A percentile compares a stretch with the other conserved stretches of the same genome.
These are phyloP conservation scores for Hormiphora californensis DNA, from an alignment of 37 sponge, comb jelly and placozoan species.

Conservation along the genomic window DNA sequence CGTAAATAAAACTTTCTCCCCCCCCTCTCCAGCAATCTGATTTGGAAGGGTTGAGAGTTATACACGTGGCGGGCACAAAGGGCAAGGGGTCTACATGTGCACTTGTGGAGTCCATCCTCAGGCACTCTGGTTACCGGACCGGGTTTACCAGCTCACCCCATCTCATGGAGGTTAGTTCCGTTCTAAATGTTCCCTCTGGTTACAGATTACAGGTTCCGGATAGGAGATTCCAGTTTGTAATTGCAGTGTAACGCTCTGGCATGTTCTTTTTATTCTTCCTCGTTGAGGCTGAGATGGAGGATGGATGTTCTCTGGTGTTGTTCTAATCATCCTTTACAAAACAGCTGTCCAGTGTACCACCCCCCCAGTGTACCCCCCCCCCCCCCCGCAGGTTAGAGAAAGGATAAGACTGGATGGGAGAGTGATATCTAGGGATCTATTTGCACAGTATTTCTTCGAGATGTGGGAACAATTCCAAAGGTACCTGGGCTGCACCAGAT, in stretches of 20 bases:
- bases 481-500: too few relatives aligned
- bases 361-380: too few relatives aligned
- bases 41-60: neutral
- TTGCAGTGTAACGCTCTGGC: too few relatives aligned
- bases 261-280: too few relatives aligned
- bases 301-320: too few relatives aligned
- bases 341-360: too few relatives aligned
- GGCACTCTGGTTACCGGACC: slow-evolving; percentile 2
- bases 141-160: neutral
- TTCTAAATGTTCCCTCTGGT: too few relatives aligned
- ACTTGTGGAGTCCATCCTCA: slow-evolving; percentile 8
- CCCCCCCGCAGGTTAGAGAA: slow-evolving; percentile 87
- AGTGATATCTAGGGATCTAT: slow-evolving; percentile 67
- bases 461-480: slow-evolving; percentile 11
- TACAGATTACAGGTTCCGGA: too few relatives aligned
- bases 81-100: slow-evolving; percentile 43
- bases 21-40: neutral
- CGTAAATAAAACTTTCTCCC: too few relatives aligned
- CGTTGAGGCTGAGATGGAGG: too few relatives aligned
- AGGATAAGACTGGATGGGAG: slow-evolving; percentile 86
- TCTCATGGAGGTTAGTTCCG: slow-evolving; percentile 14
- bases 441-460: slow-evolving; percentile 76
- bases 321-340: too few relatives aligned
- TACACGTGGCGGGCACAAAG: slow-evolving; percentile 26
- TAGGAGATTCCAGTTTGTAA: too few relatives aligned